Conservation (phyloP, 2,888 invertebrate genomes). For the Lymantria monacha region DNA sequence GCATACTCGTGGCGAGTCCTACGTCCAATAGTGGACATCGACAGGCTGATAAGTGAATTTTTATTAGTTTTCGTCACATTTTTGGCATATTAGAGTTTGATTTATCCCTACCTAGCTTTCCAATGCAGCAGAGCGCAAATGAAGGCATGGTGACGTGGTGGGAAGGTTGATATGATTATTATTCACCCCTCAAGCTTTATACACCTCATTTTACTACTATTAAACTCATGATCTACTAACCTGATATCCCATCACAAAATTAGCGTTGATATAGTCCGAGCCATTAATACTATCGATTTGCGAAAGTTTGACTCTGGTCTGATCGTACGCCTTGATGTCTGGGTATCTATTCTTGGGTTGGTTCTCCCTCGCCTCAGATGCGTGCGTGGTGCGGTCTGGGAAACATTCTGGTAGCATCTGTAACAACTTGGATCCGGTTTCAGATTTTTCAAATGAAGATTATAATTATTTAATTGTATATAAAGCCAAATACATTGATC, state of each 20-base stretch:
- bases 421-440: conserved; percentile 50
- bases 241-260: conserved; percentile 94
- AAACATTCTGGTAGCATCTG: conserved; percentile 92
- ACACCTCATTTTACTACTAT: too few relatives aligned
- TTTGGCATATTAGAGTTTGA: too few relatives aligned
- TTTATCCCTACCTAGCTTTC: too few relatives aligned
- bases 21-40: too few relatives aligned
- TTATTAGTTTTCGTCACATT: too few relatives aligned
- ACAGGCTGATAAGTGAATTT: too few relatives aligned
- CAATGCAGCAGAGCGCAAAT: too few relatives aligned
- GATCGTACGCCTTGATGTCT: conserved; percentile 96
- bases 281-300: conserved; percentile 90
- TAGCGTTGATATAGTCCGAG: conserved; percentile 96
- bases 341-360: conserved; percentile 94
- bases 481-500: too few relatives aligned
- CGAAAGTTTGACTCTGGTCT: conserved; percentile 91
- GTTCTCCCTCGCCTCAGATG: conserved; percentile 93
- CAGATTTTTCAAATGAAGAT: conserved; percentile 3
- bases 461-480: background rate
- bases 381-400: conserved; percentile 92
- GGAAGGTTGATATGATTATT: too few relatives aligned
- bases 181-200: too few relatives aligned
- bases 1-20: too few relatives aligned
- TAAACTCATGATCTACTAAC: conserved; percentile 37
- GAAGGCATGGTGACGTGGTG: too few relatives aligned